A percentile compares a stretch with the other conserved stretches of the same genome.
Evolutionary conservation across 2,888 invertebrate species (phyloP).

Genomic region (Dioctria linearis): DNA sequence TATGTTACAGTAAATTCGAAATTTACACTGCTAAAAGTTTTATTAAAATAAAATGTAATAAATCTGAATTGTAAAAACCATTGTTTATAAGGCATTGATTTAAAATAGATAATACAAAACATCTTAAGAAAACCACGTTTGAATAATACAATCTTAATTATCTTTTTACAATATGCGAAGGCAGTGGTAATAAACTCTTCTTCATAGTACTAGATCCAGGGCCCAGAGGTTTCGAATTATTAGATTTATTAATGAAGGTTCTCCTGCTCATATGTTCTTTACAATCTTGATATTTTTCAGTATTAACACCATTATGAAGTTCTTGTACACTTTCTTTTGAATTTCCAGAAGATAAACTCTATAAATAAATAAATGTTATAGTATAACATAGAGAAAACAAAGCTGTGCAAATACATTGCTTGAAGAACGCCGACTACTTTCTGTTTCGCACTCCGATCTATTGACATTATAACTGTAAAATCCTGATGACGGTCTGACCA

Average conservation of each 20-base stretch:
- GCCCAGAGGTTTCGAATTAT: constrained; percentile 69
- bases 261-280: constrained; percentile 12
- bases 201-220: constrained; percentile 67
- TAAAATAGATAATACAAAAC: constrained; percentile 27
- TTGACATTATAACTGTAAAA: constrained; percentile 67
- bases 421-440: constrained; percentile 65
- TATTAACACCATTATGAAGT: constrained; percentile 32
- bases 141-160: constrained; percentile 59
- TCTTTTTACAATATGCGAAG: constrained; percentile 66
- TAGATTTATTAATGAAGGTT: constrained; percentile 64
- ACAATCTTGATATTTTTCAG: constrained; percentile 33
- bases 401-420: constrained; percentile 62
- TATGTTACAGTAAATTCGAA: no score
- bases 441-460: constrained; percentile 62
- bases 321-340: constrained; percentile 65
- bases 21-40: not conserved
- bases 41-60: constrained; percentile 29
- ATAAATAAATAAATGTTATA: constrained; percentile 37
- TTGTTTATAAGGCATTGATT: constrained; percentile 23
- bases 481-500: constrained; percentile 69
- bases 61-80: constrained; percentile 13
- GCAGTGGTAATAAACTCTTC: constrained; percentile 69
- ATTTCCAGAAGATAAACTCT: constrained; percentile 69
- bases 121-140: constrained; percentile 10
- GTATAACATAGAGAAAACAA: no score